These are phyloP conservation scores for Epirrhoe alternata DNA, from an alignment of 2,888 invertebrate species.

Conservation along the genomic window DNA sequence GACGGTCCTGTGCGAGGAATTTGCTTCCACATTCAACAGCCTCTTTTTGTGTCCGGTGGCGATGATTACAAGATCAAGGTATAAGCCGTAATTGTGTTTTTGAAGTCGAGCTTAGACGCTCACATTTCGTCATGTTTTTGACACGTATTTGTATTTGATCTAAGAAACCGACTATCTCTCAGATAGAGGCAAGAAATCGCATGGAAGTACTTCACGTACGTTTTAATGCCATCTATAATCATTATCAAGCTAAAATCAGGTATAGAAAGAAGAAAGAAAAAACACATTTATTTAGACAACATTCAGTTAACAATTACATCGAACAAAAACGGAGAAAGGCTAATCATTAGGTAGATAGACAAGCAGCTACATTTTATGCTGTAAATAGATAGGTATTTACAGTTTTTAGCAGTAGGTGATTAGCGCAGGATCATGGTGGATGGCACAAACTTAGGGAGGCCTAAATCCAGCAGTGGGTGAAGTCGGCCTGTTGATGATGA, in stretches of 20 bases:
- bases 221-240: neutral
- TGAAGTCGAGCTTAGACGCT: conserved; percentile 16
- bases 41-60: conserved; percentile 99
- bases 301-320: neutral
- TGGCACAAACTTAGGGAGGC: no score
- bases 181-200: neutral
- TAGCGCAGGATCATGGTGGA: no score
- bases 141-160: conserved; percentile 55
- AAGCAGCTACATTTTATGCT: no score
- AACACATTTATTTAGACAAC: no score
- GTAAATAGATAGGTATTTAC: no score
- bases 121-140: conserved; percentile 54
- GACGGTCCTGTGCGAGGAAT: conserved; percentile 99
- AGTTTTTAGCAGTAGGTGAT: no score
- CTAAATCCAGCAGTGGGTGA: no score
- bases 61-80: conserved; percentile 99
- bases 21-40: conserved; percentile 99
- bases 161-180: conserved; percentile 1
- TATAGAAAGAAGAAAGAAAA: no score
- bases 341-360: no score
- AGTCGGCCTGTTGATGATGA: no score
- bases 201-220: neutral
- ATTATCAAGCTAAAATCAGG: neutral
- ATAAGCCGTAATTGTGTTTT: conserved; percentile 37
- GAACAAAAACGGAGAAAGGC: no score